Evolutionary conservation across 2,888 invertebrate genomes (phyloP), one percentile per base, ranked within the genome.

Genomic region (Agrochola circellaris): DNA sequence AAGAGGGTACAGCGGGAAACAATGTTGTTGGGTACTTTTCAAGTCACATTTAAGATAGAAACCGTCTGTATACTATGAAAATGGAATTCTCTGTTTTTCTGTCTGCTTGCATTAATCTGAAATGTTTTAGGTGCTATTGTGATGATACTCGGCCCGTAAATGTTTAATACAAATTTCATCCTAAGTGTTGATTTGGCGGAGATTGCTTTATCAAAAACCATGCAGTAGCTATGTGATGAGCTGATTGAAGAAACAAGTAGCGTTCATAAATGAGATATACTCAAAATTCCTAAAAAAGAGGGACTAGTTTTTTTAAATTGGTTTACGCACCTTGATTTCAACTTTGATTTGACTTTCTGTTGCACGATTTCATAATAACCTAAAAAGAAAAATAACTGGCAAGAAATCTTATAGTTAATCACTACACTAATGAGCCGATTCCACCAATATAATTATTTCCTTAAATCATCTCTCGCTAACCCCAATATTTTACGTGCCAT

Each of bases 11-110:
- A 82, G 64, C 5, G 26, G 34, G 42, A 62, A 77, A 81, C 58
- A 75, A 76, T 38, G 17, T 62, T 45, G 45, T 71, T 72, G n/a
- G 48, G 62, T 81, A 81, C 60, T 81, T 75, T 69, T 66, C 45
- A 76, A 81, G 65, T 80, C n/a, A 74, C 76, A 56, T 75, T 81
- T 61, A 54, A 73, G 58, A 65, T 58, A 58, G 34, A 56, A 79
- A 66, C 45, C 65, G 54, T 56, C 54, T 66, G 51, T 66, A 66
- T 48, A 48, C 66, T 65, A 73, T 58, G 51, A 17, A 58, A 73
- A 78, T 45, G 30, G 30, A 42, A 60, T 68, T n/a, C n/a, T n/a
- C n/a, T n/a, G n/a, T n/a, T n/a, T n/a, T n/a, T n/a, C n/a, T 73
- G 26, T 30, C 58, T 34, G 17, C 30, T 73, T 26, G 8, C 64